Percentiles rank a stretch among this genome's conserved stretches.
Conservation (phyloP, 1,140 invertebrate genomes). For the Pseudobourletiella spinata region DNA sequence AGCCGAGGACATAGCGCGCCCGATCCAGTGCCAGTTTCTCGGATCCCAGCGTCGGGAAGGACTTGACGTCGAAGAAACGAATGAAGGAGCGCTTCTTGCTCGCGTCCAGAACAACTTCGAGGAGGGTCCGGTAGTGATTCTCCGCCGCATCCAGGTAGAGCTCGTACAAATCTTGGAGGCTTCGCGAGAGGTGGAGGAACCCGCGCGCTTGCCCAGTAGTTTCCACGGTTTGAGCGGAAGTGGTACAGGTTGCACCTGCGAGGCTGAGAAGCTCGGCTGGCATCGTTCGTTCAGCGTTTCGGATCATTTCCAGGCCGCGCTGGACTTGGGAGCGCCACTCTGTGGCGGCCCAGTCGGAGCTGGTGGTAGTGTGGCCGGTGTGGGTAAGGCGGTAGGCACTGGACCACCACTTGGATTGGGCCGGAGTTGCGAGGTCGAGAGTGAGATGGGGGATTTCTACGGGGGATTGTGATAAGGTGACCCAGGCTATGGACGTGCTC, state of each 20-base stretch:
- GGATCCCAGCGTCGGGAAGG: neutral
- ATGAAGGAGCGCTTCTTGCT: neutral
- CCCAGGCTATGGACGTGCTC: neutral
- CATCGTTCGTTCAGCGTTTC: neutral
- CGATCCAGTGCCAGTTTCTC: neutral
- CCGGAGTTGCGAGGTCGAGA: neutral
- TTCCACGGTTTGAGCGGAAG: neutral
- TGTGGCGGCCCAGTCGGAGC: neutral
- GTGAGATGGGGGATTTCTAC: neutral
- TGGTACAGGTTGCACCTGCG: neutral
- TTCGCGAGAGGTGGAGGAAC: neutral
- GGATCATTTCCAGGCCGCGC: slow-evolving; percentile 4
- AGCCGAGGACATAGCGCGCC: neutral
- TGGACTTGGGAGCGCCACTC: neutral
- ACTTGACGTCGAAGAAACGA: neutral
- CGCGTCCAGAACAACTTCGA: neutral
- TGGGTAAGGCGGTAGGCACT: neutral
- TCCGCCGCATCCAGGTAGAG: neutral
- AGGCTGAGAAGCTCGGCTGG: neutral
- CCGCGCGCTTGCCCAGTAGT: neutral
- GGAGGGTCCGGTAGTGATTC: neutral
- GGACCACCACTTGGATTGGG: neutral
- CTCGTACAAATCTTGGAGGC: neutral
- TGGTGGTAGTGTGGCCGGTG: neutral
- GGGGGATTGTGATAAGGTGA: neutral